Percentiles rank a stretch among this genome's conserved stretches.
Evolutionary conservation across 2,888 invertebrate genomes (phyloP).

Genomic region (Cephonodes hylas): DNA sequence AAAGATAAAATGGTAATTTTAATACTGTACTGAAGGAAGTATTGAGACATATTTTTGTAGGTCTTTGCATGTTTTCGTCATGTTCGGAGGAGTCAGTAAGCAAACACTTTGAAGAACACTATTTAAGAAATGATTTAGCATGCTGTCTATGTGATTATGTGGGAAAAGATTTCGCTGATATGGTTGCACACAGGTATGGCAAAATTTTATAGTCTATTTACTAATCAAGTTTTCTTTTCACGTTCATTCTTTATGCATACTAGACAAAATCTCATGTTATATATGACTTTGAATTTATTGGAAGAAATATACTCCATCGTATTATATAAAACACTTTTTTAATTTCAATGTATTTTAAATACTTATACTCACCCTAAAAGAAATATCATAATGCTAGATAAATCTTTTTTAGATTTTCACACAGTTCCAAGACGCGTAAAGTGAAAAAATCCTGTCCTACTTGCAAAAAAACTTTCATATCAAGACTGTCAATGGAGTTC

Average conservation of each 20-base stretch:
- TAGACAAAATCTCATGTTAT: no score
- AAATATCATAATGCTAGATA: no score
- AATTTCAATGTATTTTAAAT: no score
- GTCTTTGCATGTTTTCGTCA: constrained; percentile 25
- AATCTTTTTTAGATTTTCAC: not conserved
- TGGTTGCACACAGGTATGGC: constrained; percentile 24
- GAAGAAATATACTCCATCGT: no score
- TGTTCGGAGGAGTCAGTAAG: constrained; percentile 5
- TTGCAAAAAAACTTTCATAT: constrained; percentile 31
- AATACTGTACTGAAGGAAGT: not conserved
- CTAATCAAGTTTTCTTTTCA: no score
- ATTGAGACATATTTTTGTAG: constrained; percentile 23
- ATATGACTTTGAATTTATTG: no score
- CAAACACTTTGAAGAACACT: constrained; percentile 43
- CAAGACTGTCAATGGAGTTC: constrained; percentile 40
- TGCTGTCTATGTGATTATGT: constrained; percentile 51
- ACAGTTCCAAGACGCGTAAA: constrained; percentile 18
- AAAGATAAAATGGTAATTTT: not conserved
- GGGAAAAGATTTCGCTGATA: constrained; percentile 54
- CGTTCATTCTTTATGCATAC: no score
- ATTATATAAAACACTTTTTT: no score
- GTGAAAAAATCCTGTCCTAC: constrained; percentile 37
- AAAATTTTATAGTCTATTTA: no score
- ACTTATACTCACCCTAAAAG: no score
- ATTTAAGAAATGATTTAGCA: constrained; percentile 41